Conservation (phyloP, 2,113 vertebrate genomes). For the Phasianus colchicus region DNA sequence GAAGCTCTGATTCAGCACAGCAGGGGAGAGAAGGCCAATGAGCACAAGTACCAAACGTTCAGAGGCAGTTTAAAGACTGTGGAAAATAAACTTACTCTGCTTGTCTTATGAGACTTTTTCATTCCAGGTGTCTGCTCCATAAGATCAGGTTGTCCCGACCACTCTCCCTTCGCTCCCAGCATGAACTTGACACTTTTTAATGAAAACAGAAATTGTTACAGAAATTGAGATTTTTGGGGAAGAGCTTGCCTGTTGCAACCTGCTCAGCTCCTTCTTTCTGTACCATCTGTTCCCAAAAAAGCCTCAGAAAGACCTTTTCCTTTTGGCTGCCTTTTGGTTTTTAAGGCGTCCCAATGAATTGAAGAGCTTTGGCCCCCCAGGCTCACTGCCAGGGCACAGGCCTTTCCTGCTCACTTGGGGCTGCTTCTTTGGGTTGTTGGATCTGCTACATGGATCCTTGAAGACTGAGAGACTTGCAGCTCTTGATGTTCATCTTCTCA, state of each 20-base stretch:
- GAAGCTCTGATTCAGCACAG: slow-evolving; percentile 63
- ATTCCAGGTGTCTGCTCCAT: neutral
- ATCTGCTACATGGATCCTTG: neutral
- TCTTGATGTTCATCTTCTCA: neutral
- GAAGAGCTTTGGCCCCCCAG: neutral
- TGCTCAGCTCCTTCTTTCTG: neutral
- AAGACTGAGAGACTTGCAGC: neutral
- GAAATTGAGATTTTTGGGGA: neutral
- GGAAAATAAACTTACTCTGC: neutral
- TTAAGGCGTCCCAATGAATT: neutral
- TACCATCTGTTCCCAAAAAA: neutral
- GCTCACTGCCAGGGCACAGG: neutral
- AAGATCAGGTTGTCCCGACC: neutral
- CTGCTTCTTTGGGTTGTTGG: neutral
- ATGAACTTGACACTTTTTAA: neutral
- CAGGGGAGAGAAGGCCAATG: slow-evolving; percentile 36
- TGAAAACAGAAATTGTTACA: neutral
- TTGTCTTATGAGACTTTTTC: neutral
- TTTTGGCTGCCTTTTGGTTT: neutral
- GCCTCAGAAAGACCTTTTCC: neutral
- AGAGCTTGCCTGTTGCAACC: neutral
- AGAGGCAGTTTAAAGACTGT: neutral
- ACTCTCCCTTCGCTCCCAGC: neutral
- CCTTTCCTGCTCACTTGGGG: neutral
- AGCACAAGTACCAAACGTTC: neutral